A percentile compares a stretch with the other conserved stretches of the same genome.
phyloP scores from a whole-genome alignment of 2,888 invertebrate species.

The Galerucella calmariensis region DNA sequence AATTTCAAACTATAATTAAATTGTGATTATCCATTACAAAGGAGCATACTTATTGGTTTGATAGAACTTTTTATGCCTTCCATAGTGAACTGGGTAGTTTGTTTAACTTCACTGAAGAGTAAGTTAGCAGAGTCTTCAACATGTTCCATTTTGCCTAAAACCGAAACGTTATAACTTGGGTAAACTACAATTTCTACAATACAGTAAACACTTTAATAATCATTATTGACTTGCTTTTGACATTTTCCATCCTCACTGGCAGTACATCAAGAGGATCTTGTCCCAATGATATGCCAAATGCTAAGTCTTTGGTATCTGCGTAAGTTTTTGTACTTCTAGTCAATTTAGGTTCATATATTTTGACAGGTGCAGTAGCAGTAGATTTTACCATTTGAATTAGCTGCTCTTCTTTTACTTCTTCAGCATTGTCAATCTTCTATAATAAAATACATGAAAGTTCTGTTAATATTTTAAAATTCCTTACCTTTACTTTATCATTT shows the following conservation, averaged over 20 bases:
- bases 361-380: slow-evolving; percentile 56
- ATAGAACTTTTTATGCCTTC: slow-evolving; percentile 58
- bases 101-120: slow-evolving; percentile 56
- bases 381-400: slow-evolving; percentile 12
- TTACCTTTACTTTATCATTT: slow-evolving; percentile 20
- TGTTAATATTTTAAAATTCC: background rate
- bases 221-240: slow-evolving; percentile 42
- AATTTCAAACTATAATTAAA: background rate
- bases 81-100: slow-evolving; percentile 53
- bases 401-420: slow-evolving; percentile 36
- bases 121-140: slow-evolving; percentile 46
- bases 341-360: slow-evolving; percentile 64
- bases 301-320: slow-evolving; percentile 71
- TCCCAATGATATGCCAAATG: slow-evolving; percentile 70
- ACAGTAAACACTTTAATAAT: too few relatives aligned
- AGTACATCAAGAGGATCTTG: slow-evolving; percentile 70
- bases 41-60: slow-evolving; percentile 56
- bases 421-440: slow-evolving; percentile 39
- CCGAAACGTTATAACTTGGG: slow-evolving; percentile 1
- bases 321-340: slow-evolving; percentile 65
- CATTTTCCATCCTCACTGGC: slow-evolving; percentile 64
- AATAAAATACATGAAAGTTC: slow-evolving; percentile 17
- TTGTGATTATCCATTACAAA: background rate
- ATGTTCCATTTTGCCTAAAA: slow-evolving; percentile 42
- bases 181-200: background rate